Conservation (phyloP, 2,888 invertebrate genomes). For the Sussaba pulchella region DNA sequence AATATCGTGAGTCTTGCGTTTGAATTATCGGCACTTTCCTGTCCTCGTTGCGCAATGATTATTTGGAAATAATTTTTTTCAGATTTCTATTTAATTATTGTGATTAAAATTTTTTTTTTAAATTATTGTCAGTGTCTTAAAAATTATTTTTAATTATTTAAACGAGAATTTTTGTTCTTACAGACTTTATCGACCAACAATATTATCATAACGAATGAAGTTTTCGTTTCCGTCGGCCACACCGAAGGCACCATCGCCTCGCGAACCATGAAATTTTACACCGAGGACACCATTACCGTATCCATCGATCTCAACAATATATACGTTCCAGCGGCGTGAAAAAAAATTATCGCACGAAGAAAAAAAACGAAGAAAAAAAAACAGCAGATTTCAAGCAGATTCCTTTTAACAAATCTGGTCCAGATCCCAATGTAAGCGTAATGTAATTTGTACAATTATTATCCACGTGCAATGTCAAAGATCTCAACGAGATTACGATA, state of each 20-base stretch:
- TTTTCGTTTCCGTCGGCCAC: slow-evolving; percentile 65
- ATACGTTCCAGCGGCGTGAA: slow-evolving; percentile 41
- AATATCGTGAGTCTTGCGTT: slow-evolving; percentile 69
- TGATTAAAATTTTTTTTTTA: background rate
- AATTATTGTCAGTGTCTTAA: background rate
- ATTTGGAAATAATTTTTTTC: no score
- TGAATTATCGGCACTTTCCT: no score
- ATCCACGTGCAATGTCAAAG: no score
- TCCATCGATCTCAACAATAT: slow-evolving; percentile 45
- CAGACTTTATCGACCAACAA: slow-evolving; percentile 69
- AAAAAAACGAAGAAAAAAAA: background rate
- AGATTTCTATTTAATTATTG: no score
- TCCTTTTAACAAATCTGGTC: no score
- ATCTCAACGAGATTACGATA: background rate
- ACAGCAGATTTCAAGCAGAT: no score
- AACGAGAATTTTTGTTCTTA: slow-evolving; percentile 21
- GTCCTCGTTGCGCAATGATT: no score
- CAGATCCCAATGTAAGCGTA: no score
- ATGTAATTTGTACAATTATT: no score
- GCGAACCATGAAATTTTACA: slow-evolving; percentile 37
- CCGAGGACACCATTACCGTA: slow-evolving; percentile 49
- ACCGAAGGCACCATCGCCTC: slow-evolving; percentile 54
- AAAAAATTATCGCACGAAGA: background rate
- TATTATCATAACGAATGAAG: slow-evolving; percentile 66
- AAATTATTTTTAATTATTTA: background rate